Percentiles rank a stretch among this genome's conserved stretches.
These are phyloP conservation scores for Drosophila aldrichi DNA, from an alignment of 2,888 invertebrate genomes.

Conservation along the genomic window DNA sequence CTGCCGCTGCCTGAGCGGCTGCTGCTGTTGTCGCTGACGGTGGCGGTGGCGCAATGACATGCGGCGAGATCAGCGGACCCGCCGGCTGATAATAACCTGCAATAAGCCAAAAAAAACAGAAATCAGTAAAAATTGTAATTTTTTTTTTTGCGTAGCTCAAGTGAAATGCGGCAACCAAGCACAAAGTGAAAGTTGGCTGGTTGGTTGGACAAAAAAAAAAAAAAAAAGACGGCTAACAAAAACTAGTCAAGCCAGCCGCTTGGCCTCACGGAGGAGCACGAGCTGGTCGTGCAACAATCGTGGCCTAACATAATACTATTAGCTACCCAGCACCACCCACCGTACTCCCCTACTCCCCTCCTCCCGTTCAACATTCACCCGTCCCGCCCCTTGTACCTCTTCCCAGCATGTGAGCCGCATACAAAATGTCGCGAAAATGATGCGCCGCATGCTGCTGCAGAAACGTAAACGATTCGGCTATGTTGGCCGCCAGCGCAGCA, in stretches of 20 bases:
- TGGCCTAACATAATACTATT: slow-evolving; percentile 28
- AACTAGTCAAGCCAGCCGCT: slow-evolving; percentile 65
- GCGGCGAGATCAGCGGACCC: slow-evolving; percentile 93
- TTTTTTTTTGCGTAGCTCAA: slow-evolving; percentile 18
- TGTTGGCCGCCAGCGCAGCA: slow-evolving; percentile 82
- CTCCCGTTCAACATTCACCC: background rate
- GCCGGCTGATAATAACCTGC: slow-evolving; percentile 96
- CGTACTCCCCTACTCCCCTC: background rate
- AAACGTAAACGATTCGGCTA: slow-evolving; percentile 86
- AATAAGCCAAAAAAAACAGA: slow-evolving; percentile 34
- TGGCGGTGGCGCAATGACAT: slow-evolving; percentile 85
- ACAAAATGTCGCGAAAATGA: slow-evolving; percentile 88
- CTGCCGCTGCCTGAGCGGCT: slow-evolving; percentile 70
- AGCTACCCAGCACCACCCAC: background rate
- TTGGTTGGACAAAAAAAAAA: slow-evolving; percentile 54
- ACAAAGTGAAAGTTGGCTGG: slow-evolving; percentile 72
- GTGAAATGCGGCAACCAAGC: slow-evolving; percentile 72
- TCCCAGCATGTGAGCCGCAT: slow-evolving; percentile 88
- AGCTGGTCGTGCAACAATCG: slow-evolving; percentile 68
- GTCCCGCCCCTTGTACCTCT: slow-evolving; percentile 86
- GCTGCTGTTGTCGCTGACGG: slow-evolving; percentile 59
- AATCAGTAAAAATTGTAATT: slow-evolving; percentile 9
- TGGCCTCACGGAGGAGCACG: background rate
- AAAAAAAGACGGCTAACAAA: slow-evolving; percentile 36
- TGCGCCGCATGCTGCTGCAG: slow-evolving; percentile 83